A percentile compares a stretch with the other conserved stretches of the same genome.
These are phyloP conservation scores for Aphrophora alni DNA, from an alignment of 2,888 invertebrate species.

Conservation along the genomic window DNA sequence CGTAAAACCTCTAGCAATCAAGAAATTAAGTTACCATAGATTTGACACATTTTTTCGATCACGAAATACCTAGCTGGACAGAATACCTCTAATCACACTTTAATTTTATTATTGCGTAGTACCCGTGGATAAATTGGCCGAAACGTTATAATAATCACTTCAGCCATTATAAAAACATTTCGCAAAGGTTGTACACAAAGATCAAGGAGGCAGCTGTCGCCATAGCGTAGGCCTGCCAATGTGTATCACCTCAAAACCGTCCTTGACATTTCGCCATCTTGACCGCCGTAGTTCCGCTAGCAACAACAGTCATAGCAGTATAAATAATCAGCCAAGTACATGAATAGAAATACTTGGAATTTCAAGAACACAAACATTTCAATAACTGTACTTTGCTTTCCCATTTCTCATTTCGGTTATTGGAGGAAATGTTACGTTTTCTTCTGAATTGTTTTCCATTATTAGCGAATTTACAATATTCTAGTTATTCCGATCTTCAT, in stretches of 20 bases:
- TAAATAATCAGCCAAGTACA: too few species aligned
- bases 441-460: too few species aligned
- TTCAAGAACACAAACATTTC: too few species aligned
- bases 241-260: neutral
- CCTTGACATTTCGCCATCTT: neutral
- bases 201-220: neutral
- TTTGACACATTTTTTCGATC: too few species aligned
- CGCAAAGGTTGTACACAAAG: neutral
- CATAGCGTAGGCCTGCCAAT: neutral
- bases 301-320: neutral
- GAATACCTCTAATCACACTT: neutral
- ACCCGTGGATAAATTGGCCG: neutral
- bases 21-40: too few species aligned
- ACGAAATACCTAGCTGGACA: neutral
- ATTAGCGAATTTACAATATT: too few species aligned
- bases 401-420: too few species aligned
- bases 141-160: neutral
- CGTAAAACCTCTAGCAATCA: too few species aligned
- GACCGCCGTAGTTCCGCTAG: neutral
- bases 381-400: too few species aligned
- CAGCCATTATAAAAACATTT: neutral
- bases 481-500: too few species aligned
- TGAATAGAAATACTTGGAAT: too few species aligned
- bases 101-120: neutral
- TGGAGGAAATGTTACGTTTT: too few species aligned